Evolutionary conservation across 2,888 invertebrate genomes (phyloP).

Genomic region (Amblyteles armatorius): DNA sequence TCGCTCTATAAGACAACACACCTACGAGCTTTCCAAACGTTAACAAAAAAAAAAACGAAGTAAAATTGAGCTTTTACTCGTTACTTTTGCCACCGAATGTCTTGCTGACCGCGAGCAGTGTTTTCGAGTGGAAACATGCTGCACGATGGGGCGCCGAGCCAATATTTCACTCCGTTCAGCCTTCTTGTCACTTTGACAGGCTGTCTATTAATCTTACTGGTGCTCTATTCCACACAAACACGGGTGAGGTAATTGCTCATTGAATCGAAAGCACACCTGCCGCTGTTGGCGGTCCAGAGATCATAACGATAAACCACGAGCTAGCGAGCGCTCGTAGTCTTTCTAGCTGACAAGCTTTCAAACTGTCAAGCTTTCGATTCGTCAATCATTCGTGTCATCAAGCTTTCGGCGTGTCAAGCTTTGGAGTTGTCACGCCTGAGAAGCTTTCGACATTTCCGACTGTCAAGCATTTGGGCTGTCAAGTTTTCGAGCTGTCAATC

Average conservation of each 20-base stretch:
- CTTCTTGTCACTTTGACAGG: constrained; percentile 26
- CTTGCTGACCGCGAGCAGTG: background rate
- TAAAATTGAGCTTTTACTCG: background rate
- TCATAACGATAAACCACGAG: background rate
- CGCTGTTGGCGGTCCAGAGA: background rate
- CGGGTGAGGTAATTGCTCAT: background rate
- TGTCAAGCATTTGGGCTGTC: background rate
- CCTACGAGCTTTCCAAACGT: background rate
- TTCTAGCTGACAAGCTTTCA: too few species aligned
- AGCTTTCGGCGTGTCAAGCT: too few species aligned
- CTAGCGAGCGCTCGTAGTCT: too few species aligned
- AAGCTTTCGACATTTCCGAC: background rate
- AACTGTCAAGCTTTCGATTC: too few species aligned
- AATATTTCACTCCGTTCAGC: constrained; percentile 29
- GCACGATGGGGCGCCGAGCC: background rate
- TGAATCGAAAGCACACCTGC: constrained; percentile 12
- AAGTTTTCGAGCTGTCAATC: background rate
- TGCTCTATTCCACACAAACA: background rate
- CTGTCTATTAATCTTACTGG: constrained; percentile 47
- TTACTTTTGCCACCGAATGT: background rate
- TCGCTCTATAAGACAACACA: too few species aligned
- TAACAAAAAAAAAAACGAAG: background rate
- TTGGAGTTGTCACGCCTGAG: too few species aligned
- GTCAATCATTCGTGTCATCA: too few species aligned
- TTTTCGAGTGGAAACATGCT: constrained; percentile 17